These are phyloP conservation scores for Drosophila histrio DNA, from an alignment of 2,888 invertebrate species.

Conservation along the genomic window DNA sequence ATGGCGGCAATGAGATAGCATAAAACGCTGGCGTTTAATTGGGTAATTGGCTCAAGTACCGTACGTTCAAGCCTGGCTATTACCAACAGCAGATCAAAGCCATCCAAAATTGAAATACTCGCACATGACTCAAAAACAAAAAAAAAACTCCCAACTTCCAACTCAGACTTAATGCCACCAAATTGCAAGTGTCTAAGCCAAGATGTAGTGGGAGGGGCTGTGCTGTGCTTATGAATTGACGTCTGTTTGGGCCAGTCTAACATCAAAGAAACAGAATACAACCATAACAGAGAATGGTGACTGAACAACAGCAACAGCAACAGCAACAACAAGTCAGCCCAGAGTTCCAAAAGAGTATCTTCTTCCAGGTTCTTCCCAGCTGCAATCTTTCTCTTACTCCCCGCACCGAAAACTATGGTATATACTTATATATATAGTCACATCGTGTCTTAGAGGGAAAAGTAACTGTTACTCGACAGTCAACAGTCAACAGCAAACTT, in stretches of 20 bases:
- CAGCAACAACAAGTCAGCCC: slow-evolving; percentile 57
- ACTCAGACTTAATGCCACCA: slow-evolving; percentile 50
- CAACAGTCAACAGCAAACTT: slow-evolving; percentile 17
- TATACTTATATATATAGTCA: slow-evolving; percentile 24
- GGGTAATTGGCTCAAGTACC: slow-evolving; percentile 81
- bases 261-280: slow-evolving; percentile 48
- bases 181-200: slow-evolving; percentile 65
- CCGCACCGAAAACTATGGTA: slow-evolving; percentile 50
- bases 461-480: slow-evolving; percentile 73
- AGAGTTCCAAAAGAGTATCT: slow-evolving; percentile 10
- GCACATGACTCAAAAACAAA: slow-evolving; percentile 56
- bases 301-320: too few relatives aligned
- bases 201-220: not conserved
- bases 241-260: slow-evolving; percentile 54
- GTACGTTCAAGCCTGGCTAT: slow-evolving; percentile 58
- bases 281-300: slow-evolving; percentile 41
- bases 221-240: slow-evolving; percentile 53
- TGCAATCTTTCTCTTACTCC: slow-evolving; percentile 20
- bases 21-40: slow-evolving; percentile 76
- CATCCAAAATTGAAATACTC: slow-evolving; percentile 72
- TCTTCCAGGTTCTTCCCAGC: slow-evolving; percentile 37
- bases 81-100: slow-evolving; percentile 35
- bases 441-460: slow-evolving; percentile 45
- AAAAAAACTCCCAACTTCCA: slow-evolving; percentile 10
- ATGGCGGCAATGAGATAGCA: slow-evolving; percentile 74